These are phyloP conservation scores for Lasioglossum baleicum DNA, from an alignment of 1,140 invertebrate species.

Conservation along the genomic window DNA sequence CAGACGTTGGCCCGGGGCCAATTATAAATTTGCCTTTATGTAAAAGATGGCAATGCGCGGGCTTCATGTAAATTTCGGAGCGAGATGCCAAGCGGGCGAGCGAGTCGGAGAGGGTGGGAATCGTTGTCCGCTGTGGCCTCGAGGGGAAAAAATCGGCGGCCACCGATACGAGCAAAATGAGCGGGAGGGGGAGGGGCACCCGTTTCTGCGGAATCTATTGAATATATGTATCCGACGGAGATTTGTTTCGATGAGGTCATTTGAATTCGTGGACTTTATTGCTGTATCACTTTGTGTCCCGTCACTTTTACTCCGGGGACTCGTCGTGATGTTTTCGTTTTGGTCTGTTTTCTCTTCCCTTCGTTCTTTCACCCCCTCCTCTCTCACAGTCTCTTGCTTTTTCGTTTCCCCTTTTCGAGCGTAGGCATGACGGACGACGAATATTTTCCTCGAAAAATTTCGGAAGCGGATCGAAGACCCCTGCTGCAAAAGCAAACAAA, in stretches of 20 bases:
- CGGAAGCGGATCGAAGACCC: background rate
- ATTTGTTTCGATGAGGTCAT: slow-evolving; percentile 23
- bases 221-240: slow-evolving; percentile 2
- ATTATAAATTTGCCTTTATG: slow-evolving; percentile 69
- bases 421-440: background rate
- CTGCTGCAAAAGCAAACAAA: background rate
- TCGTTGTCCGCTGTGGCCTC: background rate
- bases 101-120: slow-evolving; percentile 7
- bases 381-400: background rate
- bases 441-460: slow-evolving; percentile 24
- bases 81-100: slow-evolving; percentile 6
- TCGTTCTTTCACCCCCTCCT: too few species aligned
- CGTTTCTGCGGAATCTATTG: background rate
- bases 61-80: slow-evolving; percentile 48
- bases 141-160: background rate
- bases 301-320: background rate
- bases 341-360: too few species aligned
- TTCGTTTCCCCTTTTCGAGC: background rate
- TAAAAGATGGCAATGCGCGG: slow-evolving; percentile 41
- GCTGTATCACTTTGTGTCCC: background rate
- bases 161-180: slow-evolving; percentile 8
- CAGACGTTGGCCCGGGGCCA: slow-evolving; percentile 65
- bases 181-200: background rate
- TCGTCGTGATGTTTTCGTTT: background rate
- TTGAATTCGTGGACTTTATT: slow-evolving; percentile 1